A percentile compares a stretch with the other conserved stretches of the same genome.
Conservation (phyloP, 2,888 invertebrate genomes). For the Synanthedon formicaeformis region DNA sequence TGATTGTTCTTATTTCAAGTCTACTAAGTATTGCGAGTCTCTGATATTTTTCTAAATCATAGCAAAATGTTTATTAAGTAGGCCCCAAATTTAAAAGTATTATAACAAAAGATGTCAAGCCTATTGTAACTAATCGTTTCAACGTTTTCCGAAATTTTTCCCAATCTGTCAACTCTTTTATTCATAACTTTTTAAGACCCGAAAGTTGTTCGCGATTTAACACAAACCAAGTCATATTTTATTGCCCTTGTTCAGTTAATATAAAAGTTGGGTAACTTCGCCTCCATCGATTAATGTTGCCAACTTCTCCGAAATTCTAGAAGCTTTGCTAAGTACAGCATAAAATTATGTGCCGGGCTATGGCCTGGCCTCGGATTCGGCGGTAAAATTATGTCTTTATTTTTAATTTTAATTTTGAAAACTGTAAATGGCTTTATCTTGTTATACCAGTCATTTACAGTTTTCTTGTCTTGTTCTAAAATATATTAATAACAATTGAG, state of each 20-base stretch:
- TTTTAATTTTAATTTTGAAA: no score
- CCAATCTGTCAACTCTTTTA: background rate
- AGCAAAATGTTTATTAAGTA: no score
- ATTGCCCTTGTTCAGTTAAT: slow-evolving; percentile 31
- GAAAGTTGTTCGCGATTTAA: slow-evolving; percentile 13
- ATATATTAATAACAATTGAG: no score
- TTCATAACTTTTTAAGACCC: background rate
- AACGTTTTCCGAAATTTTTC: background rate
- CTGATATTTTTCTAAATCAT: no score
- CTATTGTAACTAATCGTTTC: background rate
- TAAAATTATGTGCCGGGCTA: slow-evolving; percentile 31
- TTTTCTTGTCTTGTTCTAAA: no score
- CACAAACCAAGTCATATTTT: slow-evolving; percentile 19
- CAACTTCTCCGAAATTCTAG: slow-evolving; percentile 30
- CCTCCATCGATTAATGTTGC: slow-evolving; percentile 40
- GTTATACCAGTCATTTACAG: no score
- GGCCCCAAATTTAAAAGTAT: background rate
- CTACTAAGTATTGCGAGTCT: no score
- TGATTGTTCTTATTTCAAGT: no score
- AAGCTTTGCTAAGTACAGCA: slow-evolving; percentile 33
- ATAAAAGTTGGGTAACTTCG: slow-evolving; percentile 31
- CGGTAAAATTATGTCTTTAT: slow-evolving; percentile 9
- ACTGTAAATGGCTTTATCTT: slow-evolving; percentile 10
- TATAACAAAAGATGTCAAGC: background rate
- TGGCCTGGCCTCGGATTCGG: slow-evolving; percentile 2